phyloP scores from a whole-genome alignment of 2,888 invertebrate genomes.

The Osmoderma eremita region DNA sequence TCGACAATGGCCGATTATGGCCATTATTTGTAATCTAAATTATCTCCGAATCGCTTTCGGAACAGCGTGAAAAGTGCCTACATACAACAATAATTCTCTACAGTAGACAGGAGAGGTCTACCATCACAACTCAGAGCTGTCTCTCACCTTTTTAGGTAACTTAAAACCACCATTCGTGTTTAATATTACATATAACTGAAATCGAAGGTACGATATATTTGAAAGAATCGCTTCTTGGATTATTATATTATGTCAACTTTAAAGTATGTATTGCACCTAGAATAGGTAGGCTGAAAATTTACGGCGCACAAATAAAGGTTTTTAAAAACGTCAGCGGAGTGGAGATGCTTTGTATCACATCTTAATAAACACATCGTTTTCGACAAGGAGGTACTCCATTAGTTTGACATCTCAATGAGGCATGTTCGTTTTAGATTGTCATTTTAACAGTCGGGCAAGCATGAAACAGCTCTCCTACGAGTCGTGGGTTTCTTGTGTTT shows the following conservation, averaged over 20 bases:
- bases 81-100: constrained; percentile 30
- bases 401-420: constrained; percentile 62
- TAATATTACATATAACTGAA: constrained; percentile 7
- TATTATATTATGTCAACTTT: background rate
- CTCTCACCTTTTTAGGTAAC: constrained; percentile 4
- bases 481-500: constrained; percentile 13
- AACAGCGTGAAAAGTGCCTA: constrained; percentile 56
- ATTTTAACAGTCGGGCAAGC: constrained; percentile 69
- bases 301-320: constrained; percentile 8
- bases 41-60: constrained; percentile 57
- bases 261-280: no score
- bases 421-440: constrained; percentile 60
- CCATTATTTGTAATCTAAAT: constrained; percentile 62
- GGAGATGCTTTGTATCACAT: constrained; percentile 53
- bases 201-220: constrained; percentile 17
- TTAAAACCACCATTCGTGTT: constrained; percentile 1
- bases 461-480: constrained; percentile 53
- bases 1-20: constrained; percentile 52
- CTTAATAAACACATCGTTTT: constrained; percentile 56
- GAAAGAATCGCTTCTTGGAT: constrained; percentile 7
- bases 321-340: constrained; percentile 12
- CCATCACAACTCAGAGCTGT: background rate
- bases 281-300: constrained; percentile 6
- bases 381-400: constrained; percentile 62
- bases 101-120: constrained; percentile 20